These are phyloP conservation scores for Chydorus sphaericus DNA, from an alignment of 2,888 invertebrate species.

Conservation along the genomic window DNA sequence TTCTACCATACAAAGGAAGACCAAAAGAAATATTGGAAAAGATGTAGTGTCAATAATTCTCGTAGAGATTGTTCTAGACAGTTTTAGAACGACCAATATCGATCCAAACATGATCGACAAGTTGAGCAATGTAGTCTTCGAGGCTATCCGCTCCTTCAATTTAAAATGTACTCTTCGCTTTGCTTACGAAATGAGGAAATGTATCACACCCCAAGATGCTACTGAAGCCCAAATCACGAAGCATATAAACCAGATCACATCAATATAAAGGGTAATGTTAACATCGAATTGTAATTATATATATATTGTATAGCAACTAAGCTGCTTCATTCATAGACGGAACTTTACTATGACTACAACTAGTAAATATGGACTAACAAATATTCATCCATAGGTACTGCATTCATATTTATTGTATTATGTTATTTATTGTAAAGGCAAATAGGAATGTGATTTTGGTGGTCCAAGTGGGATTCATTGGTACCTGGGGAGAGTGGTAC, in stretches of 20 bases:
- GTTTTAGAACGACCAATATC: background rate
- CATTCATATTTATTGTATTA: too few species aligned
- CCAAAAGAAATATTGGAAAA: background rate
- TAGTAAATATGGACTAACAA: too few species aligned
- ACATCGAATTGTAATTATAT: too few species aligned
- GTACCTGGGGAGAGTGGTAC: constrained; percentile 9
- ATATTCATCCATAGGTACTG: too few species aligned
- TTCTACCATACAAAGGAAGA: too few species aligned
- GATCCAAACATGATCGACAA: background rate
- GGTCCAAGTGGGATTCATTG: constrained; percentile 9
- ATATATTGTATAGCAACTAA: too few species aligned
- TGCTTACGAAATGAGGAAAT: background rate
- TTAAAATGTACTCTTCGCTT: constrained; percentile 4
- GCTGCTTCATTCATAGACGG: too few species aligned
- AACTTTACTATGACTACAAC: too few species aligned
- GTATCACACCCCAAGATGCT: background rate
- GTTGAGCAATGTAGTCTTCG: background rate
- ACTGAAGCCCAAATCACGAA: background rate
- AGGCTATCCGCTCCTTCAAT: background rate
- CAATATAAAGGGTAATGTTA: background rate
- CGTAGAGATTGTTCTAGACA: background rate
- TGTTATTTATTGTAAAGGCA: too few species aligned
- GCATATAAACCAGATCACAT: constrained; percentile 5
- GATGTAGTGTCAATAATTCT: background rate
- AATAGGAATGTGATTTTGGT: background rate